These are phyloP conservation scores for Orgyia antiqua DNA, from an alignment of 2,888 invertebrate genomes.

Conservation along the genomic window DNA sequence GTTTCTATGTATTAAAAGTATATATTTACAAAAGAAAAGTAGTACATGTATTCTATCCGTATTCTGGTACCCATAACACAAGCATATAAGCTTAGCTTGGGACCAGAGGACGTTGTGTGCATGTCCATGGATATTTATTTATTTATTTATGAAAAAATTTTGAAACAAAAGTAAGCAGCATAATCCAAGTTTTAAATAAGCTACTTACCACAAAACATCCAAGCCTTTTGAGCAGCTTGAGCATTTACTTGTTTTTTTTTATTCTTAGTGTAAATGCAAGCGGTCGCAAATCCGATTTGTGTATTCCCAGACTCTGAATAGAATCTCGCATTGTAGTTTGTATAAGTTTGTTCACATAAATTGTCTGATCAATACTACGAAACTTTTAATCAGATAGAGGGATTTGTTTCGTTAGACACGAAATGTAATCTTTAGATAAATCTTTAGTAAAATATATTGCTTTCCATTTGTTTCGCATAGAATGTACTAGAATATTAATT, in stretches of 20 bases:
- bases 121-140: too few species aligned
- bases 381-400: conserved; percentile 9
- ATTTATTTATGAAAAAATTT: too few species aligned
- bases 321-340: conserved; percentile 20
- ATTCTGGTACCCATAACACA: too few species aligned
- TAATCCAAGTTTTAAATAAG: conserved; percentile 5
- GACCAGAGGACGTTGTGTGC: too few species aligned
- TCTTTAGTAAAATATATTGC: background rate
- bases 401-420: conserved; percentile 10
- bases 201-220: conserved; percentile 26
- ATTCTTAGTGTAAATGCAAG: conserved; percentile 34
- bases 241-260: conserved; percentile 34
- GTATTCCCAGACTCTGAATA: conserved; percentile 30
- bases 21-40: too few species aligned
- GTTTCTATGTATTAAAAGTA: too few species aligned
- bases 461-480: background rate
- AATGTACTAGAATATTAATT: background rate
- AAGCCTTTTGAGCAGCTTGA: conserved; percentile 27
- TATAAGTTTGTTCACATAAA: conserved; percentile 14
- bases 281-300: conserved; percentile 47
- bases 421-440: background rate
- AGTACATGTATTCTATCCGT: too few species aligned
- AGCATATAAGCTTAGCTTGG: too few species aligned
- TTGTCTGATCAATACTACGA: conserved; percentile 9
- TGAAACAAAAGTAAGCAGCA: too few species aligned